Conservation (phyloP, 2,113 vertebrate genomes). For the Larimichthys polyactis region DNA sequence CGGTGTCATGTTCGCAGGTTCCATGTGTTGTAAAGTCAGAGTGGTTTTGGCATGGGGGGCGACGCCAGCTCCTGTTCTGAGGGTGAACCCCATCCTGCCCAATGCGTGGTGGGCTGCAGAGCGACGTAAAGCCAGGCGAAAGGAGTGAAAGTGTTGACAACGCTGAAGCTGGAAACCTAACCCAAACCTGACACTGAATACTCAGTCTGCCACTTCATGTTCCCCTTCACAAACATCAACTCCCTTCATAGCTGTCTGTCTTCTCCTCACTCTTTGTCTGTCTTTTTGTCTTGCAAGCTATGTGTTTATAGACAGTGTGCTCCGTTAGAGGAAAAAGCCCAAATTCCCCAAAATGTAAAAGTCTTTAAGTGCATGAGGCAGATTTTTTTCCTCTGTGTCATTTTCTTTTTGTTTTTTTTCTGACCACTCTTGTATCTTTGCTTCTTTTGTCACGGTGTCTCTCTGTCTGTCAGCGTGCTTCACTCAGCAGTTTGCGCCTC, state of each 20-base stretch:
- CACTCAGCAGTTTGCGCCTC: slow-evolving; percentile 23
- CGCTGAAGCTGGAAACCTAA: slow-evolving; percentile 74
- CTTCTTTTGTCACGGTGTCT: not conserved
- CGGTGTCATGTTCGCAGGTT: slow-evolving; percentile 78
- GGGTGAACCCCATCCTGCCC: slow-evolving; percentile 57
- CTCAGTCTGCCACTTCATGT: slow-evolving; percentile 56
- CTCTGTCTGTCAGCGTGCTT: slow-evolving; percentile 17
- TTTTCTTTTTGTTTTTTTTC: not conserved
- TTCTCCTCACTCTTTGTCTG: slow-evolving; percentile 7
- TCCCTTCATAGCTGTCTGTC: slow-evolving; percentile 23
- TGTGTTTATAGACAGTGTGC: slow-evolving; percentile 9
- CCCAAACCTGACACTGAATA: slow-evolving; percentile 72
- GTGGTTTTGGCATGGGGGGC: slow-evolving; percentile 74
- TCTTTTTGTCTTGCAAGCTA: not conserved
- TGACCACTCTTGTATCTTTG: not conserved
- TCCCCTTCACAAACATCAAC: slow-evolving; percentile 56
- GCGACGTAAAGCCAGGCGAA: slow-evolving; percentile 24
- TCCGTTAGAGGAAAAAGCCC: not conserved
- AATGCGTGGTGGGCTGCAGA: slow-evolving; percentile 43
- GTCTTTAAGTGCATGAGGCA: not conserved
- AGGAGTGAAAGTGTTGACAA: slow-evolving; percentile 77
- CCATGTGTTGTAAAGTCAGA: slow-evolving; percentile 76
- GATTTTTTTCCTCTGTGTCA: not conserved
- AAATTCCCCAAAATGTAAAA: not conserved
- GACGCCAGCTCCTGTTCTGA: slow-evolving; percentile 71